phyloP scores from a whole-genome alignment of 2,113 vertebrate species.

The Aspidoscelis tigris region DNA sequence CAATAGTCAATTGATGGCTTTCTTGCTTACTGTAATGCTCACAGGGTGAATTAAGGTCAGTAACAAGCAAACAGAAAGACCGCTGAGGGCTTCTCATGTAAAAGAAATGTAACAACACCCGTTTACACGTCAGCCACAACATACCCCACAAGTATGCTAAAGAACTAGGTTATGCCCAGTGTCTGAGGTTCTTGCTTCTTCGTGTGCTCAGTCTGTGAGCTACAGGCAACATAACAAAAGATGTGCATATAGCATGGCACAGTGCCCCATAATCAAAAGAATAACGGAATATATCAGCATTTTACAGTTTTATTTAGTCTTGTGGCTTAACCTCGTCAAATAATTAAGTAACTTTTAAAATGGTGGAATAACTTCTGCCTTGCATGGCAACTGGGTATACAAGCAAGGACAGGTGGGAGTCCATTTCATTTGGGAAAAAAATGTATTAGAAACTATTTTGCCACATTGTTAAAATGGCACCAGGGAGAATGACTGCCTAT shows the following conservation, averaged over 20 bases:
- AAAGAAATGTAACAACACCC: constrained; percentile 1
- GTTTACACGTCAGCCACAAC: background rate
- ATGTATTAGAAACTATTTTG: background rate
- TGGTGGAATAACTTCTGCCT: too few relatives aligned
- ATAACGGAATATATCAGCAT: background rate
- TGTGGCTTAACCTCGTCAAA: background rate
- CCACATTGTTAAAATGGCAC: background rate
- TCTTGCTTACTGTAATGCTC: background rate
- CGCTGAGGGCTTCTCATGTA: constrained; percentile 14
- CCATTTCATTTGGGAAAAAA: background rate
- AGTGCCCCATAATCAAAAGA: background rate
- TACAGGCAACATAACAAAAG: rapidly evolving
- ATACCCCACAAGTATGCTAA: background rate
- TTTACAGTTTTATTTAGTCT: background rate
- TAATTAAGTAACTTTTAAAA: background rate
- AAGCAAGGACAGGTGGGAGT: background rate
- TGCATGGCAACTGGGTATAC: too few relatives aligned
- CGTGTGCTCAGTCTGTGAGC: background rate
- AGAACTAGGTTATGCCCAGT: background rate
- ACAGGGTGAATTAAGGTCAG: constrained; percentile 53
- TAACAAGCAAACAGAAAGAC: background rate
- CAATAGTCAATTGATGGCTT: constrained; percentile 58
- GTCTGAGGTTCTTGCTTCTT: background rate
- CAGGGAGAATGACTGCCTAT: background rate
- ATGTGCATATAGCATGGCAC: constrained; percentile 30